Evolutionary conservation across 2,888 invertebrate genomes (phyloP).

Genomic region (Iphiclides podalirius): DNA sequence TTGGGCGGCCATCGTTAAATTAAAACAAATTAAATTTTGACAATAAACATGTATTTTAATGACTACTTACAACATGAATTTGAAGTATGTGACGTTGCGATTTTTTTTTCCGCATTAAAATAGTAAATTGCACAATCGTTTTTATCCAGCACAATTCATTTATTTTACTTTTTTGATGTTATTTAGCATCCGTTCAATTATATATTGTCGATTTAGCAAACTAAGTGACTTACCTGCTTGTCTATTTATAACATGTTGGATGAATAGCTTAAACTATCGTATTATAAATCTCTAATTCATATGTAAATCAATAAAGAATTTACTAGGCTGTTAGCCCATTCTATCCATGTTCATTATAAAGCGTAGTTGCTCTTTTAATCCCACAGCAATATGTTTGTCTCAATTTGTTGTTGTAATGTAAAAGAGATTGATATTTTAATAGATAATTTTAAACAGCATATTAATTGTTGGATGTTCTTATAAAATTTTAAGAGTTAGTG

Average conservation of each 20-base stretch:
- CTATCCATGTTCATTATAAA: background rate
- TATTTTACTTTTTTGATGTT: background rate
- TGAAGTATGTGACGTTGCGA: background rate
- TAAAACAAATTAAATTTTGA: background rate
- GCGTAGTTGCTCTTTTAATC: background rate
- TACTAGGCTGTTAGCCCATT: too few species aligned
- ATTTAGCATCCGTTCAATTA: too few species aligned
- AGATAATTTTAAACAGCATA: constrained; percentile 50
- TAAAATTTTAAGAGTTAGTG: constrained; percentile 47
- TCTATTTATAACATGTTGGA: too few species aligned
- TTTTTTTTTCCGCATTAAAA: background rate
- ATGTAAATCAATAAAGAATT: too few species aligned
- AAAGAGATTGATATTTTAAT: constrained; percentile 55
- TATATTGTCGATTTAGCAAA: too few species aligned
- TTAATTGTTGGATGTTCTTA: constrained; percentile 50
- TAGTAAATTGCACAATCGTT: constrained; percentile 23
- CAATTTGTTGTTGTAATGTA: constrained; percentile 33
- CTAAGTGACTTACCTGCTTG: too few species aligned
- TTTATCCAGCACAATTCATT: constrained; percentile 25
- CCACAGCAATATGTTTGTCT: constrained; percentile 28
- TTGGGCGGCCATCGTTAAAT: too few species aligned
- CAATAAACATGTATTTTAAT: constrained; percentile 2
- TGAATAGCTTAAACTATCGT: too few species aligned
- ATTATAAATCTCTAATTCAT: too few species aligned
- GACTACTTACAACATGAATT: background rate